These are phyloP conservation scores for Apodemus sylvaticus DNA, from an alignment of 2,113 vertebrate species.

Conservation along the genomic window DNA sequence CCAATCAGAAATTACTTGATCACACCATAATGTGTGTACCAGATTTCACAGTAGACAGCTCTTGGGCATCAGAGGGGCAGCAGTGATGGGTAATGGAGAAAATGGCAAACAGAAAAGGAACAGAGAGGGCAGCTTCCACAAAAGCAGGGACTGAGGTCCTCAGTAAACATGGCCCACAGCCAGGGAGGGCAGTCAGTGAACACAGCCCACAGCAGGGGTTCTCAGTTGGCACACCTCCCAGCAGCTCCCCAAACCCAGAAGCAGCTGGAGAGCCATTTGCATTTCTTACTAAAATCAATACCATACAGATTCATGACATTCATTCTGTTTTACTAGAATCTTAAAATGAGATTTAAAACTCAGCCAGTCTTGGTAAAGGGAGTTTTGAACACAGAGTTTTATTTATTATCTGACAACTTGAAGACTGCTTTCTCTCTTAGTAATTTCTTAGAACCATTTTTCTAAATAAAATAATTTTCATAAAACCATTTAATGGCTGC, in stretches of 20 bases:
- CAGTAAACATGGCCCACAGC: too few relatives aligned
- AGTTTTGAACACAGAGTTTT: background rate
- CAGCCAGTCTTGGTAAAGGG: background rate
- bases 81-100: background rate
- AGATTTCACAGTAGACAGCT: background rate
- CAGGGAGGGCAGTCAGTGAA: background rate
- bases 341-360: background rate
- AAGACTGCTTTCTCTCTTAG: background rate
- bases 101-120: background rate
- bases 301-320: background rate
- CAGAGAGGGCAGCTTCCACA: background rate
- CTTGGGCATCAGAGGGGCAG: background rate
- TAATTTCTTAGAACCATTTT: background rate
- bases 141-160: background rate
- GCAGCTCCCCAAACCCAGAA: background rate
- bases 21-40: too few relatives aligned
- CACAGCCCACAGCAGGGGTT: background rate
- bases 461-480: background rate
- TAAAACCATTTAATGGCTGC: background rate
- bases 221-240: fast-evolving
- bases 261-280: background rate
- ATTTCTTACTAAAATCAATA: background rate
- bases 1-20: background rate
- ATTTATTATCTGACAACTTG: background rate
- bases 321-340: background rate